These are phyloP conservation scores for Drosophila bunnanda DNA, from an alignment of 2,888 invertebrate species.

Conservation along the genomic window DNA sequence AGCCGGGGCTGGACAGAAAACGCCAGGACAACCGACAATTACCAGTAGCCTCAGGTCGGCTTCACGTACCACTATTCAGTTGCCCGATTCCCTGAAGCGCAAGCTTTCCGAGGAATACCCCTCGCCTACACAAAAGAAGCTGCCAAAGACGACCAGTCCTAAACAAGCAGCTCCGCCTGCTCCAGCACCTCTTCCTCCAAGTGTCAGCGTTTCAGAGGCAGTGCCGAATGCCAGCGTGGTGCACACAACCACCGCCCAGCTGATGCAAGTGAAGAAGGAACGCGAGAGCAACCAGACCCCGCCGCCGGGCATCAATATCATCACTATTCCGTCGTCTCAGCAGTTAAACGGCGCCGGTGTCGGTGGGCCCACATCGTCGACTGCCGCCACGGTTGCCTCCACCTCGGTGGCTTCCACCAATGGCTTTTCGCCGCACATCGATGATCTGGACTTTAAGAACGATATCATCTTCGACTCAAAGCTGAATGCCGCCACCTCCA, in stretches of 20 bases:
- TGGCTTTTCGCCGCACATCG: conserved; percentile 81
- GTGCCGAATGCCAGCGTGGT: conserved; percentile 48
- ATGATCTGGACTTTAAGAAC: conserved; percentile 82
- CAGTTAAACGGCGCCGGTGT: conserved; percentile 59
- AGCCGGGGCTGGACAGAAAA: conserved; percentile 27
- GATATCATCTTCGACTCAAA: conserved; percentile 82
- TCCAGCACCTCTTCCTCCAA: not conserved
- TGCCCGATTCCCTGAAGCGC: conserved; percentile 80
- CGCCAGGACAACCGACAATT: conserved; percentile 15
- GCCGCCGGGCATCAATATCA: conserved; percentile 79
- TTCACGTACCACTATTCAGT: conserved; percentile 75
- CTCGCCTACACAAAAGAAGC: conserved; percentile 41
- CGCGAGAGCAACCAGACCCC: conserved; percentile 64
- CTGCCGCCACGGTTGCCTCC: conserved; percentile 75
- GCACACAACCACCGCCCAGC: conserved; percentile 71
- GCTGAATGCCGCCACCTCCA: conserved; percentile 42
- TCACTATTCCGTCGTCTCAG: conserved; percentile 79
- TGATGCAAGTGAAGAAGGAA: conserved; percentile 79
- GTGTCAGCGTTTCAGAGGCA: conserved; percentile 33
- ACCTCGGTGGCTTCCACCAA: conserved; percentile 78
- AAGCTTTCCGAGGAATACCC: conserved; percentile 75
- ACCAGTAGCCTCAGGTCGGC: conserved; percentile 12
- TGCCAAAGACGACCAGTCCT: conserved; percentile 44
- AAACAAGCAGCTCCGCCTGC: conserved; percentile 35
- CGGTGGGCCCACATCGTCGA: conserved; percentile 65